phyloP scores from a whole-genome alignment of 1,140 invertebrate genomes.

The Aphaenogaster floridana region DNA sequence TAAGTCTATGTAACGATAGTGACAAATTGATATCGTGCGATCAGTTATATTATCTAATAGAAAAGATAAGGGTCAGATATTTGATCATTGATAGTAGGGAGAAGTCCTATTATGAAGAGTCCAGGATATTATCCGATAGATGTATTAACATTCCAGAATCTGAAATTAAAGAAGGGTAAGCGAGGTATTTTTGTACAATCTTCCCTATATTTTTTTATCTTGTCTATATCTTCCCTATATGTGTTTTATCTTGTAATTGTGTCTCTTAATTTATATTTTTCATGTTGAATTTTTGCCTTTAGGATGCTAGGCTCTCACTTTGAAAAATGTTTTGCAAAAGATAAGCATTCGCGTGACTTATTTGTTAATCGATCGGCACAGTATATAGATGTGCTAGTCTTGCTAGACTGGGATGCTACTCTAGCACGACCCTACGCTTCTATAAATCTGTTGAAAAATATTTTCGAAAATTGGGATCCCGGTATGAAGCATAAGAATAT shows the following conservation, averaged over 20 bases:
- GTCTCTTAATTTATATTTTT: slow-evolving; percentile 20
- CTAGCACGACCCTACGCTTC: slow-evolving; percentile 84
- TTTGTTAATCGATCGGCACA: slow-evolving; percentile 89
- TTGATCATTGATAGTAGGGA: slow-evolving; percentile 92
- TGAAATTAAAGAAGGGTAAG: slow-evolving; percentile 91
- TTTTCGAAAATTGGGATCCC: slow-evolving; percentile 92
- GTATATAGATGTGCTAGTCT: slow-evolving; percentile 90
- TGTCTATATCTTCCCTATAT: no score
- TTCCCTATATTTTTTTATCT: slow-evolving; percentile 83
- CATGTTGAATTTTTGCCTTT: slow-evolving; percentile 44
- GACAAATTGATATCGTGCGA: slow-evolving; percentile 86
- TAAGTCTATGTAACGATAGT: background rate
- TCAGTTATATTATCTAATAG: slow-evolving; percentile 89
- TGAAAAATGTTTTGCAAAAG: slow-evolving; percentile 82
- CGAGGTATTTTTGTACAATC: slow-evolving; percentile 80
- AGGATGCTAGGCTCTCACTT: slow-evolving; percentile 73
- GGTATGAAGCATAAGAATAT: slow-evolving; percentile 89
- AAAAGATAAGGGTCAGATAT: slow-evolving; percentile 88
- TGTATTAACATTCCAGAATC: slow-evolving; percentile 93
- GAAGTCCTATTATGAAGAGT: slow-evolving; percentile 89
- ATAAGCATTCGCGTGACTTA: slow-evolving; percentile 87
- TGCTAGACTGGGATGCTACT: slow-evolving; percentile 91
- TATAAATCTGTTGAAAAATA: slow-evolving; percentile 87
- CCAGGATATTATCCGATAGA: slow-evolving; percentile 89
- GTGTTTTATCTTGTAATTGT: background rate